Conservation (phyloP, 2,113 vertebrate species). For the Micronycteris hirsuta region DNA sequence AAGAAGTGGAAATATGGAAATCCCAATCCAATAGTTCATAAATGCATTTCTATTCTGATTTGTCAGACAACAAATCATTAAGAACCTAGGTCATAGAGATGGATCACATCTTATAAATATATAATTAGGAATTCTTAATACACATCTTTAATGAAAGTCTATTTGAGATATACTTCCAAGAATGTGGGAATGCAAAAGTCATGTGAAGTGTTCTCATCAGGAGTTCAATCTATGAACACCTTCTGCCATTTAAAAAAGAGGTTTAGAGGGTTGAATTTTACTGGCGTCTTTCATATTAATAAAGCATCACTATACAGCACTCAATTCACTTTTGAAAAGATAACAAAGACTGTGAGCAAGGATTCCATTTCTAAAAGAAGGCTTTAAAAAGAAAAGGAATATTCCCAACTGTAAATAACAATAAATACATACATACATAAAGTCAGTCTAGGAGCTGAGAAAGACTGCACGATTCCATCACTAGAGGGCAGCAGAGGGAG, state of each 20-base stretch:
- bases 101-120: not conserved
- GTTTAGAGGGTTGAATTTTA: not conserved
- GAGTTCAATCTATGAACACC: not conserved
- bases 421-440: not conserved
- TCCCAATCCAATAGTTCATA: not conserved
- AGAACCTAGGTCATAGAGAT: not conserved
- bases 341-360: not conserved
- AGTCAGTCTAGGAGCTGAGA: not conserved
- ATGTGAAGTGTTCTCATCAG: not conserved
- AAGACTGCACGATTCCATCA: not conserved
- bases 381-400: slow-evolving; percentile 11
- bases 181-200: not conserved
- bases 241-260: not conserved
- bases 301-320: not conserved
- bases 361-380: slow-evolving; percentile 17
- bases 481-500: not conserved
- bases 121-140: not conserved
- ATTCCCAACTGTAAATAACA: not conserved
- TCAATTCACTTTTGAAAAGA: not conserved
- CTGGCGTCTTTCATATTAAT: not conserved
- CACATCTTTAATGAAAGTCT: not conserved
- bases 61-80: not conserved
- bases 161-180: not conserved
- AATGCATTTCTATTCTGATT: not conserved
- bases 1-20: not conserved